A percentile compares a stretch with the other conserved stretches of the same genome.
phyloP scores from a whole-genome alignment of 2,888 invertebrate genomes.

The Nasonia oneida region DNA sequence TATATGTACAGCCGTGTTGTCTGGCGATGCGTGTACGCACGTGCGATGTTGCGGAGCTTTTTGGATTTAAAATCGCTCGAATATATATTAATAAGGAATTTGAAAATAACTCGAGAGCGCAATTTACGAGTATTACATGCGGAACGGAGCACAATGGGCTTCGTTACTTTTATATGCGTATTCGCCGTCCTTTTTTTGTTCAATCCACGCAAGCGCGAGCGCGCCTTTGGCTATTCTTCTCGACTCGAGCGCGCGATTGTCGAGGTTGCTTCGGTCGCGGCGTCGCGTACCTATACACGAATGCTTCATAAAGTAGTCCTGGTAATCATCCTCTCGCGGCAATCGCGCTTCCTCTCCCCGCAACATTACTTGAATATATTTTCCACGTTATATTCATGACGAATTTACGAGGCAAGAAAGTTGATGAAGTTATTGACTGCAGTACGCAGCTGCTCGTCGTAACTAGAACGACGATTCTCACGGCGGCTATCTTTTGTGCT shows the following conservation, averaged over 20 bases:
- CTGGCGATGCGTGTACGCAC: conserved; percentile 3
- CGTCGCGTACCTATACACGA: not conserved
- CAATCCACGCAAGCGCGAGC: no score
- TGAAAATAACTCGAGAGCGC: no score
- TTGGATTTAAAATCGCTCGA: no score
- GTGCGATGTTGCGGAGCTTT: not conserved
- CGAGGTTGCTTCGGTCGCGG: not conserved
- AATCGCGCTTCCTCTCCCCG: conserved; percentile 18
- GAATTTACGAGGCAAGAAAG: conserved; percentile 33
- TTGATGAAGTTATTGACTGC: conserved; percentile 40
- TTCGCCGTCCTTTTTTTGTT: not conserved
- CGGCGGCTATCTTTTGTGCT: not conserved
- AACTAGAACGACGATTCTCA: not conserved
- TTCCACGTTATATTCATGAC: conserved; percentile 22
- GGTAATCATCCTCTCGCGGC: conserved; percentile 27
- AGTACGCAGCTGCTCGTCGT: not conserved
- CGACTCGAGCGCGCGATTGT: conserved; percentile 10
- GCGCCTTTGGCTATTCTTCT: conserved; percentile 26
- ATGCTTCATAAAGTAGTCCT: conserved; percentile 31
- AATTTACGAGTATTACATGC: no score
- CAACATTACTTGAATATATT: conserved; percentile 31
- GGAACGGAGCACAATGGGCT: not conserved
- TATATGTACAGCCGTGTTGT: not conserved
- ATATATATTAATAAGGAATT: no score
- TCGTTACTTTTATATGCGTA: not conserved